Conservation (phyloP, 2,113 vertebrate genomes). For the Elachura formosa region DNA sequence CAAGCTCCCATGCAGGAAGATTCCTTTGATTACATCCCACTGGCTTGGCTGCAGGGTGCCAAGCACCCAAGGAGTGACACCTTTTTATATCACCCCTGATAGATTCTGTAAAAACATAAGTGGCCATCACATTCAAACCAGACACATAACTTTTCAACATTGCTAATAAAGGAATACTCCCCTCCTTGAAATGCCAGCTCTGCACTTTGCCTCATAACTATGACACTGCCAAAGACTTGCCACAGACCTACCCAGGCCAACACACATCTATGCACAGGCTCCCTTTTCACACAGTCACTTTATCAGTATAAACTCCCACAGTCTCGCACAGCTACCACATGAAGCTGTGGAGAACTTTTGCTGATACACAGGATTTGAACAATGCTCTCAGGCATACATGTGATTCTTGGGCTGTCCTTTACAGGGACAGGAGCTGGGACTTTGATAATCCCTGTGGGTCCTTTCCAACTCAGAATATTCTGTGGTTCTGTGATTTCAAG, state of each 20-base stretch:
- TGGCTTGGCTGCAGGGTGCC: neutral
- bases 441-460: neutral
- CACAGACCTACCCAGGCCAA: neutral
- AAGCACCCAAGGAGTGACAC: rapidly evolving
- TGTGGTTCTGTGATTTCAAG: neutral
- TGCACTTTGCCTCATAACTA: neutral
- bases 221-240: neutral
- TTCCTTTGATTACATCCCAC: rapidly evolving
- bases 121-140: neutral
- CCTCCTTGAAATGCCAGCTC: neutral
- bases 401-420: neutral
- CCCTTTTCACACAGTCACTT: neutral
- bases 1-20: neutral
- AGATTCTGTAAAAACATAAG: neutral
- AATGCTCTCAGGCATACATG: neutral
- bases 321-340: neutral
- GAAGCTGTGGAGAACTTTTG: neutral
- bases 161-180: neutral
- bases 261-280: neutral
- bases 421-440: neutral
- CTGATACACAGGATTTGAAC: neutral
- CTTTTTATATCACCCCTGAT: neutral
- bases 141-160: neutral
- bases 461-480: neutral
- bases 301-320: neutral